Percentiles rank a stretch among this genome's conserved stretches.
Conservation (phyloP, 2,888 invertebrate species). For the Phoenoteleia sp. region DNA sequence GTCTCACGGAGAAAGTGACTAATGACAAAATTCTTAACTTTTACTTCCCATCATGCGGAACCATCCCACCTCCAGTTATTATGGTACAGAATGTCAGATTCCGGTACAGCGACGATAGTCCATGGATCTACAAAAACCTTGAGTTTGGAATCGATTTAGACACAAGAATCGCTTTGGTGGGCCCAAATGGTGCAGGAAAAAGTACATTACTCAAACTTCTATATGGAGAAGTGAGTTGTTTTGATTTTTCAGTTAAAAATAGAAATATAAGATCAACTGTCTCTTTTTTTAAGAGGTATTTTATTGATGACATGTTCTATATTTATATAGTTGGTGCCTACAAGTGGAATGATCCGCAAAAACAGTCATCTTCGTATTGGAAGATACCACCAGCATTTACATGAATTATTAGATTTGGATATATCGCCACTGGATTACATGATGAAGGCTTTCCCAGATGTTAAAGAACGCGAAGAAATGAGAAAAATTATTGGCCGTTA, state of each 20-base stretch:
- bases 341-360: slow-evolving; percentile 98
- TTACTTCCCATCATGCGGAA: slow-evolving; percentile 97
- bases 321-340: slow-evolving; percentile 97
- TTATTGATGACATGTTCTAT: too few species aligned
- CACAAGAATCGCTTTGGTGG: slow-evolving; percentile 97
- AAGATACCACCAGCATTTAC: slow-evolving; percentile 99
- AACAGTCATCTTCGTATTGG: slow-evolving; percentile 99
- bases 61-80: slow-evolving; percentile 99
- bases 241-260: too few species aligned
- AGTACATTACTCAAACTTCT: slow-evolving; percentile 98
- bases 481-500: slow-evolving; percentile 99
- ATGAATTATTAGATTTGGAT: slow-evolving; percentile 98
- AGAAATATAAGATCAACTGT: too few species aligned
- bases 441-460: slow-evolving; percentile 98
- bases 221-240: slow-evolving; percentile 94
- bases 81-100: slow-evolving; percentile 99
- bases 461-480: slow-evolving; percentile 99
- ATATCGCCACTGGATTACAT: slow-evolving; percentile 99
- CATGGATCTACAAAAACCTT: slow-evolving; percentile 98
- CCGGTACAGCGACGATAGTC: slow-evolving; percentile 94
- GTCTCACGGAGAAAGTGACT: slow-evolving; percentile 97
- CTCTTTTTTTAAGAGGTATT: too few species aligned
- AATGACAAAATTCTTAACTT: slow-evolving; percentile 97
- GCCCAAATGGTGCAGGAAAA: slow-evolving; percentile 99
- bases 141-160: slow-evolving; percentile 99